phyloP scores from a whole-genome alignment of 2,888 invertebrate species.

The Chloroclysta siterata region DNA sequence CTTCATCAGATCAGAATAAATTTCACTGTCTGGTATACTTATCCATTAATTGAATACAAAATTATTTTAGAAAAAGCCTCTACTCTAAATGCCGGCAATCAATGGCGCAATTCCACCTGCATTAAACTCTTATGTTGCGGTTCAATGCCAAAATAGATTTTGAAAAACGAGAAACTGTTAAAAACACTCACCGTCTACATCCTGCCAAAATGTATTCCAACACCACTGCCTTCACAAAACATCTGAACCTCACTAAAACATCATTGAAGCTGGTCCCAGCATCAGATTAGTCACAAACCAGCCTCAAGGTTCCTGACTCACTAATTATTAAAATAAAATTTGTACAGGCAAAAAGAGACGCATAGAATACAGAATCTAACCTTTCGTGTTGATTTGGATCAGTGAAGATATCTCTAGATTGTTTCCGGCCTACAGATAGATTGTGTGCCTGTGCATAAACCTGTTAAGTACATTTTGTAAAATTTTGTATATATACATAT shows the following conservation, averaged over 20 bases:
- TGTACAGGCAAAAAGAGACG: constrained; percentile 26
- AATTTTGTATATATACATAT: too few species aligned
- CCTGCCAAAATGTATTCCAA: background rate
- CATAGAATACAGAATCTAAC: background rate
- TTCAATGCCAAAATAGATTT: too few species aligned
- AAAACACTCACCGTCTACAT: constrained; percentile 15
- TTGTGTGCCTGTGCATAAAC: too few species aligned
- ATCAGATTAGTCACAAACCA: constrained; percentile 53
- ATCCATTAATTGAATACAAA: too few species aligned
- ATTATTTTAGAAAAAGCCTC: too few species aligned
- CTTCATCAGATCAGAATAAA: too few species aligned
- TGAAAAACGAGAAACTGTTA: background rate
- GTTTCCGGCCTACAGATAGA: too few species aligned
- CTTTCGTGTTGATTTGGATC: background rate
- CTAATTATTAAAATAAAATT: constrained; percentile 33
- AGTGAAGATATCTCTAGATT: background rate
- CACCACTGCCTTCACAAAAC: constrained; percentile 50
- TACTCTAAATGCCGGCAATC: too few species aligned
- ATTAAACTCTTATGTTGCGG: too few species aligned
- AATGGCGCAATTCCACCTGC: too few species aligned
- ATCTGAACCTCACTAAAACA: constrained; percentile 48
- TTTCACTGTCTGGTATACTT: too few species aligned
- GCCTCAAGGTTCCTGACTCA: constrained; percentile 50
- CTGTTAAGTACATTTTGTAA: too few species aligned
- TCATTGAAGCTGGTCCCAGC: constrained; percentile 33